Percentiles rank a stretch among this genome's conserved stretches.
phyloP scores from a whole-genome alignment of 2,797 vertebrate genomes.

The Enteromius paludinosus region DNA sequence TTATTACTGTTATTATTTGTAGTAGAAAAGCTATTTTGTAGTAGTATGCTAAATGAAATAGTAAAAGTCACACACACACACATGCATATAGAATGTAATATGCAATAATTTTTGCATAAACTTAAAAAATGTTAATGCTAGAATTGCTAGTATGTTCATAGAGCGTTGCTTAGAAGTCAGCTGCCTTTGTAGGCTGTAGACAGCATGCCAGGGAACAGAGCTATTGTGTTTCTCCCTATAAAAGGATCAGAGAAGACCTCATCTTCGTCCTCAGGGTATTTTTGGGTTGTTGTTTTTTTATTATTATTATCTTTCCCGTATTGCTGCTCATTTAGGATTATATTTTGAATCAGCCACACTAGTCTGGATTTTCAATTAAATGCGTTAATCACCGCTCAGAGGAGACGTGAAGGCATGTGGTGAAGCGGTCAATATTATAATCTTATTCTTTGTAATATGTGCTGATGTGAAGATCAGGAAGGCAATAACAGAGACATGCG shows the following conservation, averaged over 20 bases:
- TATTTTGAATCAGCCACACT: neutral
- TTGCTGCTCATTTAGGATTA: constrained; percentile 15
- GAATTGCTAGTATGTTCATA: neutral
- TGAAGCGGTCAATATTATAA: neutral
- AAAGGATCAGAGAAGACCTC: neutral
- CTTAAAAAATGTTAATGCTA: neutral
- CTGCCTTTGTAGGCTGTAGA: neutral
- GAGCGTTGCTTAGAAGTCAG: neutral
- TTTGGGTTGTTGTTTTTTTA: neutral
- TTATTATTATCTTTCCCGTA: neutral
- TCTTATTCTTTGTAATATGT: constrained; percentile 1
- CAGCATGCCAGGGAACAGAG: neutral
- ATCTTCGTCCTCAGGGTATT: neutral
- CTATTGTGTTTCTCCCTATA: neutral
- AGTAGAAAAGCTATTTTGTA: no score
- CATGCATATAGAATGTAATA: neutral
- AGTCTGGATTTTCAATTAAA: constrained; percentile 27
- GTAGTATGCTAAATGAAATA: no score
- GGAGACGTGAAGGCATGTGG: neutral
- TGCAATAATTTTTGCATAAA: neutral
- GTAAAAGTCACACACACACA: neutral
- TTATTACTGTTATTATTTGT: no score
- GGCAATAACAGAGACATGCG: neutral
- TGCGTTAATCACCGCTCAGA: constrained; percentile 17
- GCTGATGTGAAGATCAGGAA: neutral